Base-by-base conservation (phyloP, 1,140 invertebrate species). In the Ruditapes philippinarum region DNA sequence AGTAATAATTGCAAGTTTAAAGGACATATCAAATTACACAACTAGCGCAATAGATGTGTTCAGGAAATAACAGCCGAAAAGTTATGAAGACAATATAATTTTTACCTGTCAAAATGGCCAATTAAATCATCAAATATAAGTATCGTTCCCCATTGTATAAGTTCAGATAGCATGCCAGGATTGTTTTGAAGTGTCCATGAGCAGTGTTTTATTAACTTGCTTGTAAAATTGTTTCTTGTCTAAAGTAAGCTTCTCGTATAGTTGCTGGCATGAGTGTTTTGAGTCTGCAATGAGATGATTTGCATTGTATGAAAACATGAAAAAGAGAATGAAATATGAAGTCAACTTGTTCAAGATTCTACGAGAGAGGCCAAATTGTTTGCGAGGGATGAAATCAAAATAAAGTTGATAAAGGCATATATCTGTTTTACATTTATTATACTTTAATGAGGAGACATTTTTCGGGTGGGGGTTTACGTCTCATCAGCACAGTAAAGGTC, bases 61-160 rank as follows among this genome's bases (percentile, higher is more conserved):
- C 9, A 57, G 9, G 22, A 22, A 22, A 57, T 4, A 22, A 3
- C 14, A 17, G 3, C 19, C 3, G 5, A 3, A n/a, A n/a, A n/a
- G 51, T 4, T 4, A 57, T 11, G 22, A 57, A 5, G 14, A 22
- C 22, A 19, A 14, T 57, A 22, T 57, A 14, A 4, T 3, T 3
- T 14, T 45, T 62, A 62, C 57, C 57, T 62, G 57, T 62, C 57
- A 62, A 28, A 62, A 28, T 62, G 57, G n/a, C 57, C 57, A 62
- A 62, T 28, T 14, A 62, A 62, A 28, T 14, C 28, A 62, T 62
- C 57, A 62, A 62, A 62, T 25, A 62, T 25, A n/a, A 62, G 25
- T 25, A 62, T 4, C 0, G 57, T 28, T 62, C 57, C 25, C 57
- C 57, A 62, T 28, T 62, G 57, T 1, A 62, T 28, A 28, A 62